Evolutionary conservation across 1,140 invertebrate species (phyloP).

Genomic region (Psix sp.): DNA sequence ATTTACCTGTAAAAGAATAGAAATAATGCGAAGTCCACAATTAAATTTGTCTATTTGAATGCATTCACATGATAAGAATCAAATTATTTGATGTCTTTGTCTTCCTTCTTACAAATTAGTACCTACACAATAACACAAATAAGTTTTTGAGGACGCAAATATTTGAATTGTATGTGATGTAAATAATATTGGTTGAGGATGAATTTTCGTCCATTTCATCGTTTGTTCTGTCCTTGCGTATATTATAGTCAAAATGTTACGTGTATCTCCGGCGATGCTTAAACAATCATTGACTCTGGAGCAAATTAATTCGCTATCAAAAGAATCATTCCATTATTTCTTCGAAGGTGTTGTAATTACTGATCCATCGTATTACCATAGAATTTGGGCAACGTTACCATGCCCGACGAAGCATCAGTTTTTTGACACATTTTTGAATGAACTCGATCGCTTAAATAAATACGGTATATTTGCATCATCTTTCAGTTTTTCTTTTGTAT

Average conservation of each 20-base stretch:
- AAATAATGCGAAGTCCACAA: no score
- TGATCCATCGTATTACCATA: slow-evolving; percentile 2
- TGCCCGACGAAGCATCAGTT: background rate
- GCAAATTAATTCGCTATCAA: slow-evolving; percentile 7
- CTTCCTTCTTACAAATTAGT: no score
- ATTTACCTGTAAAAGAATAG: no score
- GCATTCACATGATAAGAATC: no score
- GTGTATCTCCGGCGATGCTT: background rate
- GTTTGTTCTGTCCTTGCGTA: no score
- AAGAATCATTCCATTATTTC: slow-evolving; percentile 19
- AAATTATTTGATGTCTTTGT: no score
- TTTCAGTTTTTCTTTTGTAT: background rate
- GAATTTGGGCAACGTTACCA: slow-evolving; percentile 4
- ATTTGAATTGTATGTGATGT: no score
- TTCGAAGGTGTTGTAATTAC: slow-evolving; percentile 3
- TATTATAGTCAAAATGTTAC: slow-evolving; percentile 6
- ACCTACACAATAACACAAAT: no score
- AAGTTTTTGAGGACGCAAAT: no score
- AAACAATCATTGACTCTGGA: background rate
- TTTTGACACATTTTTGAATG: background rate
- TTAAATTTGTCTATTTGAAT: no score
- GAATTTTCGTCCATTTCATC: no score
- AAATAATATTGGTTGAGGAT: no score
- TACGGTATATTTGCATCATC: slow-evolving; percentile 7
- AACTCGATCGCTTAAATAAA: slow-evolving; percentile 1